A percentile compares a stretch with the other conserved stretches of the same genome.
phyloP scores from a whole-genome alignment of 1,140 invertebrate species.

The Thaumatotibia leucotreta region DNA sequence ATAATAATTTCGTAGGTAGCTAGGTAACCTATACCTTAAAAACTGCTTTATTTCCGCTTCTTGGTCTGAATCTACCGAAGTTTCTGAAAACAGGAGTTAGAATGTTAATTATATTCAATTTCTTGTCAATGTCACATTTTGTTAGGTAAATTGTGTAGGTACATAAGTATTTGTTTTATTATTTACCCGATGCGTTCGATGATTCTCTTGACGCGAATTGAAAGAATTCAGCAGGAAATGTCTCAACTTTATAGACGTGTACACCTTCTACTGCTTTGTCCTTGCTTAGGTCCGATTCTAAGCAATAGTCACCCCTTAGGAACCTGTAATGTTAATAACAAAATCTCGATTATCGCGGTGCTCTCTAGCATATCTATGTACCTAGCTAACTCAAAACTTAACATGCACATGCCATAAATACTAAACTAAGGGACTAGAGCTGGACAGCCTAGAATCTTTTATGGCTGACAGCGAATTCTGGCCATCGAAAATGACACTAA shows the following conservation, averaged over 20 bases:
- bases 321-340: constrained; percentile 39
- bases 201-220: constrained; percentile 14
- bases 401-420: no score
- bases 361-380: not conserved
- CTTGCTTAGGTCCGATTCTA: constrained; percentile 31
- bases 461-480: no score
- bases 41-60: constrained; percentile 21
- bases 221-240: constrained; percentile 35
- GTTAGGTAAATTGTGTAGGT: no score
- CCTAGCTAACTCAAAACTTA: not conserved
- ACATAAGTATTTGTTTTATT: not conserved
- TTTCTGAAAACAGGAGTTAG: constrained; percentile 27
- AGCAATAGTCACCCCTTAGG: constrained; percentile 51
- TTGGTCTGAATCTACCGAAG: constrained; percentile 44
- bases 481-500: no score
- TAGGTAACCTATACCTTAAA: not conserved
- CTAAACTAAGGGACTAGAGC: no score
- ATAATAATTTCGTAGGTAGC: no score
- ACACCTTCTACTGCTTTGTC: constrained; percentile 12
- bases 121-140: no score
- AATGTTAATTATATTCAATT: no score
- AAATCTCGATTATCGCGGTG: not conserved
- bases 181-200: not conserved
- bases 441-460: no score
- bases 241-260: constrained; percentile 4